phyloP scores from a whole-genome alignment of 1,140 invertebrate species.

The Drosophila pseudoobscura region DNA sequence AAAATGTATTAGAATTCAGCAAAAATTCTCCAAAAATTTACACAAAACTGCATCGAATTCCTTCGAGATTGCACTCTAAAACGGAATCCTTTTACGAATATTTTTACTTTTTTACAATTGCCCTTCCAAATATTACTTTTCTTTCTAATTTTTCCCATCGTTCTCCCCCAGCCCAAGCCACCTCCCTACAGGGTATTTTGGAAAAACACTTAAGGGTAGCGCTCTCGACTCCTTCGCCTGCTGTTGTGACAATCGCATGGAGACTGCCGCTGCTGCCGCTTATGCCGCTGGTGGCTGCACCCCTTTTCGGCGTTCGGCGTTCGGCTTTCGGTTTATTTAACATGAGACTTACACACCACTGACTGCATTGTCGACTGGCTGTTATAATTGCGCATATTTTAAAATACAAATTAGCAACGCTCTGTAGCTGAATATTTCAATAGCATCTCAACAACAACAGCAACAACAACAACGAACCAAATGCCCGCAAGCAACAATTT shows the following conservation, averaged over 20 bases:
- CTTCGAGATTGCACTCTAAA: no score
- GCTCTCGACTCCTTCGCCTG: constrained; percentile 37
- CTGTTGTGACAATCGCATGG: constrained; percentile 65
- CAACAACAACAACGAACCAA: constrained; percentile 9
- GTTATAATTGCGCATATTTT: constrained; percentile 80
- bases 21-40: no score
- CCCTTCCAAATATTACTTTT: no score
- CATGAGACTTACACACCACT: constrained; percentile 75
- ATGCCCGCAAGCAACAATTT: constrained; percentile 38
- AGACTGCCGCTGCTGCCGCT: constrained; percentile 26
- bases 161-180: no score
- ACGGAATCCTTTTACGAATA: no score
- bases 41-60: no score
- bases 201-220: constrained; percentile 69
- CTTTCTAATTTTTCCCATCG: no score
- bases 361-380: constrained; percentile 61
- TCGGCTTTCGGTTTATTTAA: constrained; percentile 71
- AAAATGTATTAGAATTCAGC: no score
- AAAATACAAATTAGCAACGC: constrained; percentile 82
- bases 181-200: not conserved
- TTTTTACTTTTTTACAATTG: not conserved
- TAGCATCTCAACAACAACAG: constrained; percentile 39
- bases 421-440: constrained; percentile 73
- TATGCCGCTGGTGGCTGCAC: constrained; percentile 31
- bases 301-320: constrained; percentile 64